A percentile compares a stretch with the other conserved stretches of the same genome.
Conservation (phyloP, 2,113 vertebrate genomes). For the Megaceryle maxima region DNA sequence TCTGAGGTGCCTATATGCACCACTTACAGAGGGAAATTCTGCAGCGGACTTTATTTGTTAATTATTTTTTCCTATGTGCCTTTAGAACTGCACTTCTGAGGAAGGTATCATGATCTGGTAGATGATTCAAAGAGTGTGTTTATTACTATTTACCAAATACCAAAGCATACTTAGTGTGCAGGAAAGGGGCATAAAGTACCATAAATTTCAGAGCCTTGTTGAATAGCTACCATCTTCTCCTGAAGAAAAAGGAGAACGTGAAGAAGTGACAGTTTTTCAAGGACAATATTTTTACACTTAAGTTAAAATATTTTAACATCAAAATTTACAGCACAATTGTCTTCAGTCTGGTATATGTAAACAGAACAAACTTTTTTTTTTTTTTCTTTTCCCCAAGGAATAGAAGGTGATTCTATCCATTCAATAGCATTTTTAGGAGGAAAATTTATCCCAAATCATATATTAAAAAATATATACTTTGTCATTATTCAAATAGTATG, state of each 20-base stretch:
- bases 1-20: no score
- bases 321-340: background rate
- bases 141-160: no score
- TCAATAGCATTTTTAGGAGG: background rate
- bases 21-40: no score
- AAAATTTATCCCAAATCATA: background rate
- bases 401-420: rapidly evolving
- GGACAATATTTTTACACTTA: no score
- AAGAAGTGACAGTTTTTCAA: background rate
- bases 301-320: background rate
- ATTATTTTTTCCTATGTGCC: no score
- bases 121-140: no score
- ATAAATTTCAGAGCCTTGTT: background rate
- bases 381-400: background rate
- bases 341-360: background rate
- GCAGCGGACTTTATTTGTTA: no score
- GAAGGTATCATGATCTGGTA: no score
- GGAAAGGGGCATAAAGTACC: background rate
- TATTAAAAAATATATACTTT: background rate
- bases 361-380: background rate
- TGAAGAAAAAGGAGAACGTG: background rate
- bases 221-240: background rate
- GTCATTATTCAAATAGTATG: background rate
- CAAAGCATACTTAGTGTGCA: background rate
- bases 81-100: no score